These are phyloP conservation scores for Acanthosepion lycidas DNA, from an alignment of 2,888 invertebrate species.

Conservation along the genomic window DNA sequence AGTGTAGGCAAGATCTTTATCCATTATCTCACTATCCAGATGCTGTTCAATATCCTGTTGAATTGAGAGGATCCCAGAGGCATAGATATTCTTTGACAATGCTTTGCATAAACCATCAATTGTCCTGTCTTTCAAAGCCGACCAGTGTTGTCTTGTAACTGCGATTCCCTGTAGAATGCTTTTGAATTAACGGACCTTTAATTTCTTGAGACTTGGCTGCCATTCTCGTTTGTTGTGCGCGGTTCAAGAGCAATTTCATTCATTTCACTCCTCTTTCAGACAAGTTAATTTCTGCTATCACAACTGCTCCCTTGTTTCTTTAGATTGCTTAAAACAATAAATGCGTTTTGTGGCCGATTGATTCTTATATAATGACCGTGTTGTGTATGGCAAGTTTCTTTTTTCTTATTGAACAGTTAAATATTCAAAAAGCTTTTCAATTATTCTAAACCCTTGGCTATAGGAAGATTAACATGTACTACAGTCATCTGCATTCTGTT, in stretches of 20 bases:
- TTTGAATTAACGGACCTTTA: not conserved
- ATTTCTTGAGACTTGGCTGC: not conserved
- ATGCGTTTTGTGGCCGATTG: too few relatives aligned
- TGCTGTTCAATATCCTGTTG: not conserved
- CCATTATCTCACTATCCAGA: not conserved
- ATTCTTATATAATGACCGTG: too few relatives aligned
- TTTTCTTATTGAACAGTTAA: too few relatives aligned
- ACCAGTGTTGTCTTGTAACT: not conserved
- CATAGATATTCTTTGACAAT: not conserved
- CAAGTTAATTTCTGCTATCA: too few relatives aligned
- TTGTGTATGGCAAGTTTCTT: too few relatives aligned
- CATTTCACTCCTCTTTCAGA: not conserved
- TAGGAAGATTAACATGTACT: too few relatives aligned
- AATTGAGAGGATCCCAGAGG: not conserved
- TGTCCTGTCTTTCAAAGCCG: not conserved
- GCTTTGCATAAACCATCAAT: slow-evolving; percentile 15
- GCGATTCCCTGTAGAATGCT: not conserved
- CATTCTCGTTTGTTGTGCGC: not conserved
- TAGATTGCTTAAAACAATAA: too few relatives aligned
- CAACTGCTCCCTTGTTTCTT: too few relatives aligned
- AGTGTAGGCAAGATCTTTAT: not conserved
- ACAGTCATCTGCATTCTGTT: too few relatives aligned
- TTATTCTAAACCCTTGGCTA: too few relatives aligned
- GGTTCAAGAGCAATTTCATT: not conserved
- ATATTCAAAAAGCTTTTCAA: too few relatives aligned